These are phyloP conservation scores for Diachrysia chrysitis DNA, from an alignment of 2,888 invertebrate species.

Conservation along the genomic window DNA sequence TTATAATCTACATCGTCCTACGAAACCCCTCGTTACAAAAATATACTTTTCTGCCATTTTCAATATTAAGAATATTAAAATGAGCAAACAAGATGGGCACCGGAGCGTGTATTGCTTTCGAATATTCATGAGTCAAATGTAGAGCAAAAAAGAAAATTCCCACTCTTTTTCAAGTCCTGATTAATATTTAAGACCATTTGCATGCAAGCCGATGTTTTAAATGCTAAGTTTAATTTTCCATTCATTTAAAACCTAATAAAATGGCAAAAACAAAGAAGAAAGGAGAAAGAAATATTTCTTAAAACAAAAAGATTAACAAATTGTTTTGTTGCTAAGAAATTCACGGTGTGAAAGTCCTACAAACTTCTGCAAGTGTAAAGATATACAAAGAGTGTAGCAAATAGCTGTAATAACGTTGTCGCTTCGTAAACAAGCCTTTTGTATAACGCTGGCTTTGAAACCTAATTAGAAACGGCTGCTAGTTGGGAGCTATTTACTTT, in stretches of 20 bases:
- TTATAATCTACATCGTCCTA: slow-evolving; percentile 54
- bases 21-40: slow-evolving; percentile 52
- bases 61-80: slow-evolving; percentile 56
- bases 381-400: slow-evolving; percentile 65
- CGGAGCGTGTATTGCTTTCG: slow-evolving; percentile 15
- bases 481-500: slow-evolving; percentile 2
- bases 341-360: slow-evolving; percentile 38
- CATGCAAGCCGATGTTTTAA: background rate
- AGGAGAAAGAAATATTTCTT: background rate
- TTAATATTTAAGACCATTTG: slow-evolving; percentile 16
- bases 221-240: background rate
- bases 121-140: slow-evolving; percentile 53
- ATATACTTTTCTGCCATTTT: slow-evolving; percentile 48
- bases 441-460: slow-evolving; percentile 14
- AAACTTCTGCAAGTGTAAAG: slow-evolving; percentile 51
- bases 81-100: slow-evolving; percentile 42
- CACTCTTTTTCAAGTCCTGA: slow-evolving; percentile 29
- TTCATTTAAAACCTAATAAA: background rate
- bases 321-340: slow-evolving; percentile 25
- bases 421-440: slow-evolving; percentile 49
- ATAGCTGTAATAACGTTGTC: slow-evolving; percentile 60
- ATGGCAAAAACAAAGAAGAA: background rate
- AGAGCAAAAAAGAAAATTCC: slow-evolving; percentile 36
- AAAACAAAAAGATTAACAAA: slow-evolving; percentile 20
- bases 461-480: slow-evolving; percentile 32